These are phyloP conservation scores for Eretmocerus hayati DNA, from an alignment of 2,888 invertebrate genomes.

Conservation along the genomic window DNA sequence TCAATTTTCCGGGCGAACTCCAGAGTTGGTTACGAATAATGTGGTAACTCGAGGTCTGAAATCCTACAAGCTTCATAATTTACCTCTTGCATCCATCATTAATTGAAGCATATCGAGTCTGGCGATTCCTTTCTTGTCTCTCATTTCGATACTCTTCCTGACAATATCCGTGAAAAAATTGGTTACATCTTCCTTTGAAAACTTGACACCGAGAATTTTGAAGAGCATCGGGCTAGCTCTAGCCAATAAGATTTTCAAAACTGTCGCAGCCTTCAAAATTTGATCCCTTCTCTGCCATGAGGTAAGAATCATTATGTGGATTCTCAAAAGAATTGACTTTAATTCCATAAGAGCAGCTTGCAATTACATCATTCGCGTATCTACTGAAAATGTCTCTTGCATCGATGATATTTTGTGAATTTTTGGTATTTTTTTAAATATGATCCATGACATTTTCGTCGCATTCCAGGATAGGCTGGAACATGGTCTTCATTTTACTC, in stretches of 20 bases:
- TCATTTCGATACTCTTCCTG: slow-evolving; percentile 11
- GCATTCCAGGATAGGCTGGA: slow-evolving; percentile 30
- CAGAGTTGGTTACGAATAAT: no score
- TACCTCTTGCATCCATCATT: not conserved
- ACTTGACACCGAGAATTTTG: slow-evolving; percentile 6
- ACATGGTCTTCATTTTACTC: slow-evolving; percentile 53
- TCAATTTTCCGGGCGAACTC: no score
- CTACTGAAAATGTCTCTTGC: slow-evolving; percentile 43
- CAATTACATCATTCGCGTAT: slow-evolving; percentile 46
- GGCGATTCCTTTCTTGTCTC: slow-evolving; percentile 22
- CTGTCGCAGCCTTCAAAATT: slow-evolving; percentile 18
- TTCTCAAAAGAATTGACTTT: slow-evolving; percentile 29
- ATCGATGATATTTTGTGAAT: slow-evolving; percentile 30
- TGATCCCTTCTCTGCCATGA: slow-evolving; percentile 19
- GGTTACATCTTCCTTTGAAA: not conserved
- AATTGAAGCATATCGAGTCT: not conserved
- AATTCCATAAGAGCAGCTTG: slow-evolving; percentile 27
- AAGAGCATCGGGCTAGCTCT: not conserved
- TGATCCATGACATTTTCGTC: slow-evolving; percentile 39
- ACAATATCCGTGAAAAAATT: slow-evolving; percentile 25
- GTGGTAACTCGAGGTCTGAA: no score
- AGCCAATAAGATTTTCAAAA: not conserved
- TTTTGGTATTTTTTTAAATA: not conserved
- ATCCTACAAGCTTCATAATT: no score
- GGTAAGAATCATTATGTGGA: slow-evolving; percentile 31